These are phyloP conservation scores for Sceloporus tristichus DNA, from an alignment of 2,113 vertebrate species.

Conservation along the genomic window DNA sequence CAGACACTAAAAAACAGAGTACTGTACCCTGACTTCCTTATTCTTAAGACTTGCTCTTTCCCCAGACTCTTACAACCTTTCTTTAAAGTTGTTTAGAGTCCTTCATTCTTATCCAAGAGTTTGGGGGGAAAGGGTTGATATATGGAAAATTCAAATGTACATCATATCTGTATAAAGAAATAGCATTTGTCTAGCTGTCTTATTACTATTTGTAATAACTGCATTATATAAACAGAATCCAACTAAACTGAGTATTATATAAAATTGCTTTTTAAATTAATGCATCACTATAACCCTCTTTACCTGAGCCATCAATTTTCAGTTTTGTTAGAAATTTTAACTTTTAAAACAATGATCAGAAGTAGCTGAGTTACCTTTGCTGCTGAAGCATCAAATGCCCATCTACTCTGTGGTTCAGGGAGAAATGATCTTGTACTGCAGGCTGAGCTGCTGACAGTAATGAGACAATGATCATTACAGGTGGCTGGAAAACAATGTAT, in stretches of 20 bases:
- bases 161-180: neutral
- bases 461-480: constrained; percentile 3
- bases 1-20: neutral
- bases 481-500: neutral
- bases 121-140: neutral
- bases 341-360: neutral
- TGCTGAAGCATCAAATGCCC: constrained; percentile 2
- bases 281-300: neutral
- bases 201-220: neutral
- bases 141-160: neutral
- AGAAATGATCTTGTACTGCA: neutral
- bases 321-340: neutral
- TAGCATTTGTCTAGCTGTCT: neutral
- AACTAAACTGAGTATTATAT: neutral
- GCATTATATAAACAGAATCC: neutral
- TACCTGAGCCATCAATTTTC: neutral
- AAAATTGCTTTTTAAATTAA: neutral
- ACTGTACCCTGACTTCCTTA: neutral
- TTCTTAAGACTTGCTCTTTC: neutral
- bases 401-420: neutral
- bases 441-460: neutral
- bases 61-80: neutral
- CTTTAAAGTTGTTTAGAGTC: neutral
- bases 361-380: neutral
- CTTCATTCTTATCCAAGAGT: neutral